phyloP scores from a whole-genome alignment of 2,113 vertebrate genomes.

The Bubo blakistoni region DNA sequence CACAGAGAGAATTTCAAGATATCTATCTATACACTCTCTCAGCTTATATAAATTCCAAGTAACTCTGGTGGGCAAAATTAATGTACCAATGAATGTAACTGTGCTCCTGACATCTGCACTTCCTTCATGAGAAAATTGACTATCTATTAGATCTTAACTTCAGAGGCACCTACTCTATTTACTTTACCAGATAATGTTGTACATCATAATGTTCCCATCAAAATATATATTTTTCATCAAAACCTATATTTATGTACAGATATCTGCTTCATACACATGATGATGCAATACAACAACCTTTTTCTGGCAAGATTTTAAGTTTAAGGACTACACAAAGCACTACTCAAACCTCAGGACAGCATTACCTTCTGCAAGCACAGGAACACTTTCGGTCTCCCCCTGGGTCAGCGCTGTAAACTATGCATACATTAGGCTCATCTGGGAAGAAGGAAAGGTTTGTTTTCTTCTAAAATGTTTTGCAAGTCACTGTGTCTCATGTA shows the following conservation, averaged over 20 bases:
- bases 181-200: background rate
- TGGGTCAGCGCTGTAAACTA: background rate
- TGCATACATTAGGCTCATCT: background rate
- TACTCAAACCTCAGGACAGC: background rate
- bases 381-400: background rate
- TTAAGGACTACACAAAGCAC: background rate
- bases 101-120: background rate
- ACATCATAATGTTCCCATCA: background rate
- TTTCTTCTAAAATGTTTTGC: background rate
- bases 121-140: background rate
- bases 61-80: background rate
- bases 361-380: accelerated
- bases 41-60: background rate
- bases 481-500: background rate
- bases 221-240: background rate
- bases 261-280: background rate
- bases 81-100: background rate
- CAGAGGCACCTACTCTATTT: background rate
- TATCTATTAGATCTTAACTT: background rate
- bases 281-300: background rate
- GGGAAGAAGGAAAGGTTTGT: background rate
- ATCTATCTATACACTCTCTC: background rate
- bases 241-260: background rate
- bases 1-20: background rate
- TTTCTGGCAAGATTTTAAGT: background rate